phyloP scores from a whole-genome alignment of 2,797 vertebrate genomes.

The Fundulus diaphanus region DNA sequence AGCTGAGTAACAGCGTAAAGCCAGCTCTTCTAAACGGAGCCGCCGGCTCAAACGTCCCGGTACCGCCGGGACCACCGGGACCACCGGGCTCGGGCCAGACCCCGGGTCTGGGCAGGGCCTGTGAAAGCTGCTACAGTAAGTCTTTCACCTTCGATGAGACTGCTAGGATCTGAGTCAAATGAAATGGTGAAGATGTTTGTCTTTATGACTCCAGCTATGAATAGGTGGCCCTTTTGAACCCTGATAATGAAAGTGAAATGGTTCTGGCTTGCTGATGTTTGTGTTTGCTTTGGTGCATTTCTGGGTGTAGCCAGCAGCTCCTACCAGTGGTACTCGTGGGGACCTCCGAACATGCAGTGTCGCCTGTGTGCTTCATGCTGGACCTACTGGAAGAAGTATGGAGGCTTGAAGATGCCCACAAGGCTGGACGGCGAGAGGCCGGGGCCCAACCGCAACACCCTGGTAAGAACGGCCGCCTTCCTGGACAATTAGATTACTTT shows the following conservation, averaged over 20 bases:
- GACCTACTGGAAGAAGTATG: constrained; percentile 99
- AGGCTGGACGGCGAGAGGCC: constrained; percentile 95
- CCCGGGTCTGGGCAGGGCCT: constrained; percentile 88
- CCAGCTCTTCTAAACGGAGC: constrained; percentile 93
- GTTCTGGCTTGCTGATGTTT: neutral
- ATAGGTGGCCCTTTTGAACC: neutral
- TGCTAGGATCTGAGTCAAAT: neutral
- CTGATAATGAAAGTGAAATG: neutral
- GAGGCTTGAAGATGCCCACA: constrained; percentile 98
- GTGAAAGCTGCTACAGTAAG: constrained; percentile 99
- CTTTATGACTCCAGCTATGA: neutral
- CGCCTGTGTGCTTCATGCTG: constrained; percentile 96
- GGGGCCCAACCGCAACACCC: constrained; percentile 93
- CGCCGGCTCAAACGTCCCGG: constrained; percentile 35
- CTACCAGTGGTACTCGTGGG: constrained; percentile 99
- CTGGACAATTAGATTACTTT: neutral
- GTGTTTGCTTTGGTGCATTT: constrained; percentile 6
- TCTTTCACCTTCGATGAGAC: constrained; percentile 53
- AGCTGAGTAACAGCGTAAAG: constrained; percentile 93
- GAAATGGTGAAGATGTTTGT: too few species aligned
- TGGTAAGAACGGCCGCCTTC: constrained; percentile 77
- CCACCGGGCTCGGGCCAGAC: constrained; percentile 74
- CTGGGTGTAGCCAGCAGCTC: constrained; percentile 90
- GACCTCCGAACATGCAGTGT: constrained; percentile 99
- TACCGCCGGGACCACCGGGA: constrained; percentile 43